Percentiles rank a stretch among this genome's conserved stretches.
phyloP scores from a whole-genome alignment of 2,888 invertebrate genomes.

The Thymelicus sylvestris region DNA sequence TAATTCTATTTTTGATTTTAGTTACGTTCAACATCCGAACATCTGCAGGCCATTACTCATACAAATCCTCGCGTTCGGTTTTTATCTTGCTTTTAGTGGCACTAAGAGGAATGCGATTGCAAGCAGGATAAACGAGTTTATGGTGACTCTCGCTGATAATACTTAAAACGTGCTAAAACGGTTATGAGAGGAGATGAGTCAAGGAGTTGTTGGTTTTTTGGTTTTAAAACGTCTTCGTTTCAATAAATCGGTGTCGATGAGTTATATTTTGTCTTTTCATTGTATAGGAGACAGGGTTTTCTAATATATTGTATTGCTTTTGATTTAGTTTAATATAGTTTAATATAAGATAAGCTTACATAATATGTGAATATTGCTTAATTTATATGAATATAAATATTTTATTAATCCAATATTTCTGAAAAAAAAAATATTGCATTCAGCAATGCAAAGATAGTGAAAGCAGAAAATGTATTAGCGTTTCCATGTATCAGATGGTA shows the following conservation, averaged over 20 bases:
- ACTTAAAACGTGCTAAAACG: constrained; percentile 58
- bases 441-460: no score
- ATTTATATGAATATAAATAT: no score
- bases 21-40: constrained; percentile 55
- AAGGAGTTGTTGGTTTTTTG: background rate
- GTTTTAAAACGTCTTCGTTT: background rate
- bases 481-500: no score
- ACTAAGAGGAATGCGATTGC: constrained; percentile 53
- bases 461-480: no score
- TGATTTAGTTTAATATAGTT: no score
- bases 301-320: no score
- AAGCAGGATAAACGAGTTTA: constrained; percentile 48
- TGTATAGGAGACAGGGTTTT: no score
- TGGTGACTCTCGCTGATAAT: constrained; percentile 58
- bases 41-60: constrained; percentile 76
- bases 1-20: constrained; percentile 78
- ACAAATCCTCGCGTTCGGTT: constrained; percentile 62
- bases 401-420: no score
- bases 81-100: constrained; percentile 51
- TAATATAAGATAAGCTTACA: no score
- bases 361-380: no score
- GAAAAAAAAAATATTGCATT: no score
- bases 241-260: background rate
- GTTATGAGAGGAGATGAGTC: constrained; percentile 31
- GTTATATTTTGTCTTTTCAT: no score